These are phyloP conservation scores for Plodia interpunctella DNA, from an alignment of 1,140 invertebrate genomes.

Conservation along the genomic window DNA sequence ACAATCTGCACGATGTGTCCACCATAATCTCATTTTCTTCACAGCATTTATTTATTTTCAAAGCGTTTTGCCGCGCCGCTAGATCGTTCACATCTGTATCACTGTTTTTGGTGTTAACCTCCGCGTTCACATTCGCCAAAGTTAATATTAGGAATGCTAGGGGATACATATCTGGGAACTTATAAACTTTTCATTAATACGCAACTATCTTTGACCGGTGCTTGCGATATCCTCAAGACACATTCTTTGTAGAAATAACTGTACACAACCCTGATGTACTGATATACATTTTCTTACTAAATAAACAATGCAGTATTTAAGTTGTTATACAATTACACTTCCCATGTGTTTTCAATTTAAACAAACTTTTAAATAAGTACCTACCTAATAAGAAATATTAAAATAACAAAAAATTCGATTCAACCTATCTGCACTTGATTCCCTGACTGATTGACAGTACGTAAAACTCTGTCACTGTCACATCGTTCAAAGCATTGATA, in stretches of 20 bases:
- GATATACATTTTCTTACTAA: background rate
- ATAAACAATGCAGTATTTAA: background rate
- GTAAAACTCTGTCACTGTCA: too few species aligned
- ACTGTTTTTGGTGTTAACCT: constrained; percentile 9
- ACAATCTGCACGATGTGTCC: constrained; percentile 80
- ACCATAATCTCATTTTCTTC: constrained; percentile 83
- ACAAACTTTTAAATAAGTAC: too few species aligned
- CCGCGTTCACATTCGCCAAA: constrained; percentile 22
- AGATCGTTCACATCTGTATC: background rate
- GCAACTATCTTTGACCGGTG: background rate
- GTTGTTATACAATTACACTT: background rate
- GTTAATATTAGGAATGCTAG: constrained; percentile 8
- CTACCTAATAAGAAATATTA: too few species aligned
- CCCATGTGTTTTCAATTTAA: too few species aligned
- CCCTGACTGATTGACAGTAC: too few species aligned
- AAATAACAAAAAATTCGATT: too few species aligned
- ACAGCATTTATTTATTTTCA: constrained; percentile 87
- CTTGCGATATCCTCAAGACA: background rate
- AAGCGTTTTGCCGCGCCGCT: constrained; percentile 27
- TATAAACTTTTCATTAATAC: background rate
- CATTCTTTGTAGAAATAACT: constrained; percentile 1
- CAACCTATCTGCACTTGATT: too few species aligned
- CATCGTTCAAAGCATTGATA: background rate
- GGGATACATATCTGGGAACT: background rate
- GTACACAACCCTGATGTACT: background rate